Evolutionary conservation across 2,797 vertebrate genomes (phyloP), one percentile per base, ranked within the genome.

Genomic region (Hypotaenidia philippensis): DNA sequence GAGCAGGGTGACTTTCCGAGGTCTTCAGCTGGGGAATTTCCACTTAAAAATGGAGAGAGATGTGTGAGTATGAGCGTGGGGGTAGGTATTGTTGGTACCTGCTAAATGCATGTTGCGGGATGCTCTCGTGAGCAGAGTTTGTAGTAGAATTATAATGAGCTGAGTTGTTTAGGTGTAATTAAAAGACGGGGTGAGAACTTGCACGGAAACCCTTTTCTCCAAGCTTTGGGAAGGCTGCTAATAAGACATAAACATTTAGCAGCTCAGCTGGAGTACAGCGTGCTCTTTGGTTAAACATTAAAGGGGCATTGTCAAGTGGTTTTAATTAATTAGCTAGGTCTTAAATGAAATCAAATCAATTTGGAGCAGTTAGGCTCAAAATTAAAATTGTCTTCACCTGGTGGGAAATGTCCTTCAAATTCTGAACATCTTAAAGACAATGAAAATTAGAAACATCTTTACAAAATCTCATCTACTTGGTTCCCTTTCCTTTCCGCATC

Each of bases 301-400:
- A 94, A 91, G 83, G 72, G 76, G 40, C 83, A 95, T 69, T 85
- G 76, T 91, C 3, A 41, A 94, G 83, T 83, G 63, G 45, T 53
- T 92, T 93, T 95, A 91, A 96, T 93, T 94, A 96, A 96, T 96
- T 94, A 90, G 59, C 66, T 86, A 21, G 63, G 79, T 87, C 94
- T 89, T 76, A 86, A 88, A 92, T 87, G 19, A 95, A 96, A 94
- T 94, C 29, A 77, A 93, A 85, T 82, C 59, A 83, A 76, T 91
- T 93, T 94, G 79, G 74, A 94, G 59, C 44, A 40, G 61, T 74
- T 93, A 86, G 26, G 52, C 70, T 94, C 65, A 86, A 87, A 94
- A 81, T 86, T 69, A 72, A 90, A 81, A 84, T 66, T 92, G 69
- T 88, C 96, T 93, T 92, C 76, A 97, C 87, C 91, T 94, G 69